Percentiles rank a stretch among this genome's conserved stretches.
These are phyloP conservation scores for Trypoxylus dichotomus DNA, from an alignment of 1,140 invertebrate genomes.

Conservation along the genomic window DNA sequence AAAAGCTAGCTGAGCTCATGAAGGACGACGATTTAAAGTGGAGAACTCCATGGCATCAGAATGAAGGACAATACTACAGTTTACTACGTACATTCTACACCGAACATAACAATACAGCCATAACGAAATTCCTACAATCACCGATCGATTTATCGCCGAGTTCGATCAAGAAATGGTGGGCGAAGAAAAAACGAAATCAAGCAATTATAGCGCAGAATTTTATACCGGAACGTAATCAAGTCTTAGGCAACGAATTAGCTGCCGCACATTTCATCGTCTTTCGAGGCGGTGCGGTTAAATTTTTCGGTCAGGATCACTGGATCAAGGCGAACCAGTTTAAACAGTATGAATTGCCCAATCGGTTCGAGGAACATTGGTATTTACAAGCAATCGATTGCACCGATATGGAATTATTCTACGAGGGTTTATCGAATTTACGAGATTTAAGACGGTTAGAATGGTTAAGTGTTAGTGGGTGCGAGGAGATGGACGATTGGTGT, in stretches of 20 bases:
- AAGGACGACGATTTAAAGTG: slow-evolving; percentile 53
- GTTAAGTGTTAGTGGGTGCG: slow-evolving; percentile 66
- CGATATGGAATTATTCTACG: slow-evolving; percentile 64
- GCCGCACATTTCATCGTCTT: slow-evolving; percentile 72
- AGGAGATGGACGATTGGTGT: slow-evolving; percentile 75
- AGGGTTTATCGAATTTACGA: slow-evolving; percentile 70
- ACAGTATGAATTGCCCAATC: slow-evolving; percentile 59
- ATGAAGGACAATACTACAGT: slow-evolving; percentile 53
- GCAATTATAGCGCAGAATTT: slow-evolving; percentile 54
- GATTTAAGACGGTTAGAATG: slow-evolving; percentile 64
- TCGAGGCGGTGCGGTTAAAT: slow-evolving; percentile 70
- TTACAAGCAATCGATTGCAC: slow-evolving; percentile 72
- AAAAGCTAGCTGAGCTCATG: slow-evolving; percentile 36
- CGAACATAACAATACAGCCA: slow-evolving; percentile 50
- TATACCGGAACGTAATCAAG: slow-evolving; percentile 55
- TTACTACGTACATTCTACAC: slow-evolving; percentile 54
- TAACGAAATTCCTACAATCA: slow-evolving; percentile 54
- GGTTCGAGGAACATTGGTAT: slow-evolving; percentile 57
- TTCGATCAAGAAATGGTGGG: slow-evolving; percentile 54
- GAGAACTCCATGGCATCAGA: slow-evolving; percentile 53
- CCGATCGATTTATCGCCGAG: slow-evolving; percentile 55
- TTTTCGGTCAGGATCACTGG: slow-evolving; percentile 62
- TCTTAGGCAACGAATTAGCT: slow-evolving; percentile 70
- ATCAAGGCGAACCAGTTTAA: slow-evolving; percentile 57
- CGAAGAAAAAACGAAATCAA: slow-evolving; percentile 46